A percentile compares a stretch with the other conserved stretches of the same genome.
phyloP scores from a whole-genome alignment of 2,797 vertebrate genomes.

The Microtus agrestis region DNA sequence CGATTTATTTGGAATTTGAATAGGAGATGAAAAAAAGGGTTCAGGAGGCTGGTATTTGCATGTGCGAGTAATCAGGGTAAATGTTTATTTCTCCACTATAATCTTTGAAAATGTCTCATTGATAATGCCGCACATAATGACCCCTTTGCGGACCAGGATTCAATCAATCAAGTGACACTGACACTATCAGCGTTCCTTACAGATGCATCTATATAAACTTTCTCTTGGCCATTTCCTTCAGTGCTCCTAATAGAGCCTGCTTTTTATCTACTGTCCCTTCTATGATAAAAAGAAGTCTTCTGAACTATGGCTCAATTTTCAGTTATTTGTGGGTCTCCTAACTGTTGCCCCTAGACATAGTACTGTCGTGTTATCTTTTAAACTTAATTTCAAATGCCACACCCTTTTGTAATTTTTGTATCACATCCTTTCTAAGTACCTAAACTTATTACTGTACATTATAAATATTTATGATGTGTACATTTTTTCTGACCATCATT shows the following conservation, averaged over 20 bases:
- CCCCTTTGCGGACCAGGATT: accelerated
- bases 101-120: conserved; percentile 34
- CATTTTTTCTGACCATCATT: background rate
- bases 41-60: conserved; percentile 43
- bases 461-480: background rate
- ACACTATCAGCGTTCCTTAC: conserved; percentile 25
- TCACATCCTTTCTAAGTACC: background rate
- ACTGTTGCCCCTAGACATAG: background rate
- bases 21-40: background rate
- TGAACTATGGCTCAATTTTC: background rate
- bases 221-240: background rate
- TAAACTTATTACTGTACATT: background rate
- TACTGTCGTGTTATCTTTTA: background rate
- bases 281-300: background rate
- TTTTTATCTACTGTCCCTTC: background rate
- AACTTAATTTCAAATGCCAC: background rate
- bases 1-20: conserved; percentile 67
- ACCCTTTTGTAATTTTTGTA: background rate
- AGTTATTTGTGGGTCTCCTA: background rate
- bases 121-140: background rate
- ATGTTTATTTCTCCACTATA: conserved; percentile 32
- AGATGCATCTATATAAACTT: background rate
- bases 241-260: background rate
- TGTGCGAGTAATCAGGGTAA: background rate
- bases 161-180: background rate